These are phyloP conservation scores for Hirundo rustica DNA, from an alignment of 2,797 vertebrate species.

Conservation along the genomic window DNA sequence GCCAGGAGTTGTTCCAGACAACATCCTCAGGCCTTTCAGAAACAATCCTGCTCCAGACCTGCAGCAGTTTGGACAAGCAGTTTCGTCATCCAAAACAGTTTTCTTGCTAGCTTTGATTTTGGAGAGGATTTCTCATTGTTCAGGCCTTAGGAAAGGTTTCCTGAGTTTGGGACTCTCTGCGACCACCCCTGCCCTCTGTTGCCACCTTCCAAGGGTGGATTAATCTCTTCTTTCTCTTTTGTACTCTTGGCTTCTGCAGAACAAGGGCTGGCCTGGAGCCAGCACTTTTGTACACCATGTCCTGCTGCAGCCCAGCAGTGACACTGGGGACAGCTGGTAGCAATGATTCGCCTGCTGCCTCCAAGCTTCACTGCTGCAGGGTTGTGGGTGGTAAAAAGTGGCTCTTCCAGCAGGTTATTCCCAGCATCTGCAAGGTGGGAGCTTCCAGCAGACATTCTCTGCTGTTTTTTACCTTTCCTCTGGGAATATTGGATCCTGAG, in stretches of 20 bases:
- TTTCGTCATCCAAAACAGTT: neutral
- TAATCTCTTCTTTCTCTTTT: neutral
- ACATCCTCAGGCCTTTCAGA: neutral
- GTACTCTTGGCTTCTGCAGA: neutral
- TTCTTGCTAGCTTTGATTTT: neutral
- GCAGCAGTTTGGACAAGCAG: neutral
- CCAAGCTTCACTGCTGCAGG: neutral
- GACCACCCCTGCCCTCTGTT: neutral
- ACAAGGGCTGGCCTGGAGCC: neutral
- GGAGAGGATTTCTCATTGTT: neutral
- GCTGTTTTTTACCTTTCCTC: neutral
- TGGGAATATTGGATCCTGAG: neutral
- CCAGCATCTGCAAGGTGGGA: neutral
- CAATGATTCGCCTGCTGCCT: neutral
- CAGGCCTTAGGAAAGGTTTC: neutral
- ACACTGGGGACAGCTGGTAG: neutral
- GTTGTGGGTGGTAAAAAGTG: neutral
- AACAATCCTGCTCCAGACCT: neutral
- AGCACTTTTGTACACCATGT: accelerated
- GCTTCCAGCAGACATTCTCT: neutral
- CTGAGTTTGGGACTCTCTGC: neutral
- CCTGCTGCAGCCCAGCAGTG: neutral
- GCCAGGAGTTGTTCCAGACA: neutral
- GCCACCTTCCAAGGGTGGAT: neutral
- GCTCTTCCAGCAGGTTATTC: neutral